These are phyloP conservation scores for Arremon brunneinucha DNA, from an alignment of 2,797 vertebrate genomes.

Conservation along the genomic window DNA sequence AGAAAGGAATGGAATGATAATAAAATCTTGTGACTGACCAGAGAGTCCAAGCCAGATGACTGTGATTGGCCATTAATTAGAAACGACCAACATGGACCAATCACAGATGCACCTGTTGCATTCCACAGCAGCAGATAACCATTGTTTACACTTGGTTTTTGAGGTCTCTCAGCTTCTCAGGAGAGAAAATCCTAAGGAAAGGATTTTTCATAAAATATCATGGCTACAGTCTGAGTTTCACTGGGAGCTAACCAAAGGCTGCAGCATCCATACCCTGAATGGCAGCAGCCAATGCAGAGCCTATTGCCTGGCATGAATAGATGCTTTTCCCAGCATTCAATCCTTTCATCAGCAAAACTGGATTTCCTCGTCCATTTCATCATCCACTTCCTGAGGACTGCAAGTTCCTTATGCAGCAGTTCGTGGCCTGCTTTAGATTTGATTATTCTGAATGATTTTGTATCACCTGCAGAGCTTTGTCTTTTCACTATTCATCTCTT, in stretches of 20 bases:
- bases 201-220: too few relatives aligned
- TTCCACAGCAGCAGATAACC: too few relatives aligned
- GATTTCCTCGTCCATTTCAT: not conserved
- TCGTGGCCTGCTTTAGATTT: slow-evolving; percentile 16
- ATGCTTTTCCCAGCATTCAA: not conserved
- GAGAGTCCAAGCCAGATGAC: too few relatives aligned
- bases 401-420: not conserved
- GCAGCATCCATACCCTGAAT: not conserved
- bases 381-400: not conserved
- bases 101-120: too few relatives aligned
- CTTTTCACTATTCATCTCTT: slow-evolving; percentile 59
- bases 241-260: not conserved
- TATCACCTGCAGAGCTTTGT: slow-evolving; percentile 30
- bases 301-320: not conserved
- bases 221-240: not conserved
- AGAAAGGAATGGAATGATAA: too few relatives aligned
- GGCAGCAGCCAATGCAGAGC: not conserved
- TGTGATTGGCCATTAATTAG: too few relatives aligned
- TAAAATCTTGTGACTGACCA: too few relatives aligned
- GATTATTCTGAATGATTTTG: slow-evolving; percentile 33
- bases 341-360: not conserved
- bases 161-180: too few relatives aligned
- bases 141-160: too few relatives aligned
- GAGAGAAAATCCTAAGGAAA: too few relatives aligned
- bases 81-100: too few relatives aligned